Conservation (phyloP, 2,888 invertebrate genomes). For the Aricia artaxerxes region DNA sequence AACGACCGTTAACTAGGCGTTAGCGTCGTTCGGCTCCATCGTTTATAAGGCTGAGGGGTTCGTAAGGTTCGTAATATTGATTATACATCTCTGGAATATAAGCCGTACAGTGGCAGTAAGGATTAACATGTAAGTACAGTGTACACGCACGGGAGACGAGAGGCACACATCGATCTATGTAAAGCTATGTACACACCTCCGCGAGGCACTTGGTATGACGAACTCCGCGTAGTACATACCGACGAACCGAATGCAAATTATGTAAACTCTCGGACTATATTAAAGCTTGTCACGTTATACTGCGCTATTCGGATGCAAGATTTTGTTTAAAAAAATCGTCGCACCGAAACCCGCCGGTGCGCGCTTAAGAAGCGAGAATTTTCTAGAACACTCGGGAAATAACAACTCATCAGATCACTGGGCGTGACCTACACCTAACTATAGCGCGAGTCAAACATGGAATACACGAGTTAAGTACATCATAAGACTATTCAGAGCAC, state of each 20-base stretch:
- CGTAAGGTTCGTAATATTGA: slow-evolving; percentile 1
- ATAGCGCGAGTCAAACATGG: slow-evolving; percentile 43
- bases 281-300: slow-evolving; percentile 25
- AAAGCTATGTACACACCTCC: slow-evolving; percentile 67
- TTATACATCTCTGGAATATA: slow-evolving; percentile 28
- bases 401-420: slow-evolving; percentile 9
- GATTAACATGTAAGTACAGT: slow-evolving; percentile 29
- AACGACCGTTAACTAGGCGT: slow-evolving; percentile 4
- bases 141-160: slow-evolving; percentile 45
- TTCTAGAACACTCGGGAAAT: slow-evolving; percentile 20
- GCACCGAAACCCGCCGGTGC: slow-evolving; percentile 1
- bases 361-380: neutral
- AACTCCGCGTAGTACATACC: slow-evolving; percentile 3
- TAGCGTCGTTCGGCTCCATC: neutral
- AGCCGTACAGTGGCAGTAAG: slow-evolving; percentile 5
- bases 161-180: slow-evolving; percentile 68
- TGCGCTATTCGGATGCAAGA: slow-evolving; percentile 1
- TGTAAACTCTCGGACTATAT: slow-evolving; percentile 10
- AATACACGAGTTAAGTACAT: slow-evolving; percentile 72
- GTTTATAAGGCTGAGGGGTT: slow-evolving; percentile 10
- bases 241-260: slow-evolving; percentile 7
- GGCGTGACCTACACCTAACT: slow-evolving; percentile 34
- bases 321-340: neutral
- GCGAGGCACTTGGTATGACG: slow-evolving; percentile 65
- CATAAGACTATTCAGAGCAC: slow-evolving; percentile 65